Evolutionary conservation across 1,140 invertebrate species (phyloP).

Genomic region (Ceratosolen solmsi): DNA sequence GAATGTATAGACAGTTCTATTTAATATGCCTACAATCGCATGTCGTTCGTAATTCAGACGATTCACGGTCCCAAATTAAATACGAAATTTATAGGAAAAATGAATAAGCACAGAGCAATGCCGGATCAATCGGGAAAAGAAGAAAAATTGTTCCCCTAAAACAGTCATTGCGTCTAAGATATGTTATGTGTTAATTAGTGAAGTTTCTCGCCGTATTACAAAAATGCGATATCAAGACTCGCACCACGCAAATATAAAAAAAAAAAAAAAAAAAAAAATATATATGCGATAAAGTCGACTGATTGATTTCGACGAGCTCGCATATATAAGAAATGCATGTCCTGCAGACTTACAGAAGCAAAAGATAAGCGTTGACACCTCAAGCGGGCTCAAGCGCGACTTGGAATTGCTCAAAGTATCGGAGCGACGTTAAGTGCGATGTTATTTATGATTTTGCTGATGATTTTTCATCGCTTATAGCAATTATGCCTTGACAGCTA

Average conservation of each 20-base stretch:
- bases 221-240: neutral
- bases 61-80: too few species aligned
- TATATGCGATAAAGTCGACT: slow-evolving; percentile 19
- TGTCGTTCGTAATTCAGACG: too few species aligned
- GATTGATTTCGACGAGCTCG: slow-evolving; percentile 20
- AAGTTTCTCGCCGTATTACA: neutral
- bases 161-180: too few species aligned
- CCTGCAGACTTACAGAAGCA: neutral
- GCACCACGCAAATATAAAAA: neutral
- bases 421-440: neutral
- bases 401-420: slow-evolving; percentile 19
- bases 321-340: neutral
- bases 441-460: slow-evolving; percentile 27
- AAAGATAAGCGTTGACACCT: slow-evolving; percentile 2
- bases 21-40: too few species aligned
- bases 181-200: neutral
- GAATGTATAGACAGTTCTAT: too few species aligned
- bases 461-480: slow-evolving; percentile 24
- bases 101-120: too few species aligned
- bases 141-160: too few species aligned
- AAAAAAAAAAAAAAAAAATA: neutral
- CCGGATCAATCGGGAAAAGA: too few species aligned
- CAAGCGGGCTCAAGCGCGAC: too few species aligned
- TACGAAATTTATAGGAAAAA: too few species aligned
- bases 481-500: neutral